These are phyloP conservation scores for Leucopsar rothschildi DNA, from an alignment of 2,113 vertebrate species.

Conservation along the genomic window DNA sequence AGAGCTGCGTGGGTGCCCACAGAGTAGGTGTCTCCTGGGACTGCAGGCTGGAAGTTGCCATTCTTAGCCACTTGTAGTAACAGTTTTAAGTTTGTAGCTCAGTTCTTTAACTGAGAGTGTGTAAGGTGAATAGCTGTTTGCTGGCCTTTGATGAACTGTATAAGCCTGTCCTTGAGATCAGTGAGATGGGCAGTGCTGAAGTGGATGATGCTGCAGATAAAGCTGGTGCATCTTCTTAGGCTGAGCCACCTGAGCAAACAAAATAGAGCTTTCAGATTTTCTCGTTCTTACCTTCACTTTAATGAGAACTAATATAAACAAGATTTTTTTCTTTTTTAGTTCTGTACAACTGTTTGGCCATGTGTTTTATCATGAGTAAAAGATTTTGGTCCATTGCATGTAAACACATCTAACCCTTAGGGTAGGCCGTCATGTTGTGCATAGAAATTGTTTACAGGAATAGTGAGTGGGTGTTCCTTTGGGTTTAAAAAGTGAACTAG, in stretches of 20 bases:
- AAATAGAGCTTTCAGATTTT: not conserved
- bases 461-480: not conserved
- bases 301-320: not conserved
- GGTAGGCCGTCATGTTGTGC: not conserved
- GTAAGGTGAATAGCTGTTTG: not conserved
- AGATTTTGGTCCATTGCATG: not conserved
- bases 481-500: conserved; percentile 8
- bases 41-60: not conserved
- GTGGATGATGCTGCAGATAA: not conserved
- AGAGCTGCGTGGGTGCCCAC: not conserved
- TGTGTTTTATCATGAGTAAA: not conserved
- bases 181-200: not conserved
- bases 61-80: not conserved
- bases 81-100: not conserved
- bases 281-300: not conserved
- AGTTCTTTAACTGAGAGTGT: not conserved
- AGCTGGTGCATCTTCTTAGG: conserved; percentile 10
- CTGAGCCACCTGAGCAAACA: not conserved
- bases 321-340: not conserved
- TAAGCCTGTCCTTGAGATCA: not conserved
- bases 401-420: not conserved
- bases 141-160: not conserved
- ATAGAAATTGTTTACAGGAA: not conserved
- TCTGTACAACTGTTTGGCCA: not conserved
- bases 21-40: not conserved